Percentiles rank a stretch among this genome's conserved stretches.
phyloP scores from a whole-genome alignment of 2,888 invertebrate species.

The Epinotia demarniana region DNA sequence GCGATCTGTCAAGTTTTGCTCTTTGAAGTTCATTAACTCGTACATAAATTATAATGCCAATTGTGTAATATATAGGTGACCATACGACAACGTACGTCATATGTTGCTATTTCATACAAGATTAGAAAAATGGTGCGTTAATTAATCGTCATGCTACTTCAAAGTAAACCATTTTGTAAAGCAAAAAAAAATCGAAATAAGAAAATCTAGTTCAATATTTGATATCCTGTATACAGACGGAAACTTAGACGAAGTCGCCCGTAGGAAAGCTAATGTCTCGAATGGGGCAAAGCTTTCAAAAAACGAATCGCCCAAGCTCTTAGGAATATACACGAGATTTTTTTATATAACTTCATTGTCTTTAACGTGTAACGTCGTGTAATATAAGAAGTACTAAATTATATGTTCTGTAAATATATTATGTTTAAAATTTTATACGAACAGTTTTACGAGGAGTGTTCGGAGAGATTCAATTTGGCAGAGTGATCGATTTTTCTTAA shows the following conservation, averaged over 20 bases:
- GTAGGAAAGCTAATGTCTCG: too few relatives aligned
- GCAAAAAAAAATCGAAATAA: too few relatives aligned
- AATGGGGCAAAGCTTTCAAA: not conserved
- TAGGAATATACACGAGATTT: not conserved
- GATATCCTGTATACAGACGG: too few relatives aligned
- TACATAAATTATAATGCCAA: not conserved
- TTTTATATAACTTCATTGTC: conserved; percentile 21
- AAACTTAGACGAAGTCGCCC: too few relatives aligned
- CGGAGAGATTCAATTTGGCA: conserved; percentile 26
- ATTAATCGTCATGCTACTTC: too few relatives aligned
- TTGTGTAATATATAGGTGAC: too few relatives aligned
- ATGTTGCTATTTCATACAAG: too few relatives aligned
- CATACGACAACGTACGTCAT: too few relatives aligned
- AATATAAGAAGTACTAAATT: conserved; percentile 18
- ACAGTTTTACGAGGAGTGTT: conserved; percentile 20
- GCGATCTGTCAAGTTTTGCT: not conserved
- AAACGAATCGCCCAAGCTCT: not conserved
- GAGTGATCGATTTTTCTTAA: conserved; percentile 28
- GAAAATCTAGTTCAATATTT: too few relatives aligned
- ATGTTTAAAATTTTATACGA: conserved; percentile 29
- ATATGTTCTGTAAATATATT: conserved; percentile 33
- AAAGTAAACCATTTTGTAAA: too few relatives aligned
- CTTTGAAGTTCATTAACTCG: not conserved
- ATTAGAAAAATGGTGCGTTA: too few relatives aligned
- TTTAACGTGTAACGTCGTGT: conserved; percentile 38